These are phyloP conservation scores for Cheilosia impressa DNA, from an alignment of 2,888 invertebrate genomes.

Conservation along the genomic window DNA sequence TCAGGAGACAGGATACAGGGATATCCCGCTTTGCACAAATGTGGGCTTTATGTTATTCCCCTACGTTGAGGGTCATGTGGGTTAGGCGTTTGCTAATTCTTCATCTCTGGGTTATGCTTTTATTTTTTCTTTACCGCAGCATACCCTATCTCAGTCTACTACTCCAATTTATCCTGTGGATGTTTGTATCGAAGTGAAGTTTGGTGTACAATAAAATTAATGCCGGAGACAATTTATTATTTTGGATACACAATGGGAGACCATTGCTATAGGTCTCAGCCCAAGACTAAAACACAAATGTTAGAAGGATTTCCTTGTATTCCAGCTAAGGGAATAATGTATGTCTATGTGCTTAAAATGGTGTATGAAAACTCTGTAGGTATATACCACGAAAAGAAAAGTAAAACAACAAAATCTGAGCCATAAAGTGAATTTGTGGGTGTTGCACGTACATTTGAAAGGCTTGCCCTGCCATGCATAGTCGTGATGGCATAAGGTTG, in stretches of 20 bases:
- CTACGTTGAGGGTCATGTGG: not conserved
- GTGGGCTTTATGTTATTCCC: constrained; percentile 24
- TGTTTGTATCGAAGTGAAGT: constrained; percentile 47
- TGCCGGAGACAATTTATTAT: constrained; percentile 65
- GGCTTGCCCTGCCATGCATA: constrained; percentile 29
- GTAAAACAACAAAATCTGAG: constrained; percentile 52
- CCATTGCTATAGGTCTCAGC: not conserved
- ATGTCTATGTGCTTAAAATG: constrained; percentile 32
- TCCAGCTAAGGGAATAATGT: constrained; percentile 47
- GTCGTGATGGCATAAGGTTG: constrained; percentile 15
- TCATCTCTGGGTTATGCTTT: constrained; percentile 23
- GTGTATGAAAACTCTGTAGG: constrained; percentile 8
- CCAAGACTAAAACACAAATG: constrained; percentile 11
- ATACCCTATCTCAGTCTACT: not conserved
- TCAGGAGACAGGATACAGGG: not conserved
- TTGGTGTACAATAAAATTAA: constrained; percentile 59
- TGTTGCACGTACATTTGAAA: constrained; percentile 32
- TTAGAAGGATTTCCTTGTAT: constrained; percentile 54
- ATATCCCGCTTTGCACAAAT: constrained; percentile 37
- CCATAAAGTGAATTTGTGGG: constrained; percentile 45
- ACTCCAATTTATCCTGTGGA: not conserved
- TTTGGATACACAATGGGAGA: constrained; percentile 45
- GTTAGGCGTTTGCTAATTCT: constrained; percentile 27
- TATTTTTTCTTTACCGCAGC: constrained; percentile 23
- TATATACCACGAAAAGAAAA: not conserved